Percentiles rank a stretch among this genome's conserved stretches.
Evolutionary conservation across 2,888 invertebrate genomes (phyloP).

Genomic region (Chaetogeoica ovagalla): DNA sequence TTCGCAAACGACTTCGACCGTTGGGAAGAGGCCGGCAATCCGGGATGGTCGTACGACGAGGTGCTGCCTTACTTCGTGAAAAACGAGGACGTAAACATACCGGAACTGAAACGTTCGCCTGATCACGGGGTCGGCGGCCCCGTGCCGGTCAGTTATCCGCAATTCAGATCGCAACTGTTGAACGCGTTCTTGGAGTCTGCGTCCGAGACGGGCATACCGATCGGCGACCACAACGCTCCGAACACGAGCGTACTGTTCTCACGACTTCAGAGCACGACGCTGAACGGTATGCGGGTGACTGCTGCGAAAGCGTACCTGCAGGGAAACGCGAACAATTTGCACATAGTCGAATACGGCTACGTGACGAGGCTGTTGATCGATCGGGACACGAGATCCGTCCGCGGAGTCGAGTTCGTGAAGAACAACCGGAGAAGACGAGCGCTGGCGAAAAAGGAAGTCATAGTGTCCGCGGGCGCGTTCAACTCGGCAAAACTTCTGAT

Average conservation of each 20-base stretch:
- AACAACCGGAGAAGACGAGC: constrained; percentile 58
- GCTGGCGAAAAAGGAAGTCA: constrained; percentile 64
- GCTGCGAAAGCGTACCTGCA: constrained; percentile 67
- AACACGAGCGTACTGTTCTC: constrained; percentile 61
- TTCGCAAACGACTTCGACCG: constrained; percentile 56
- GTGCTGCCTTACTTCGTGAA: constrained; percentile 56
- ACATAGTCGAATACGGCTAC: constrained; percentile 58
- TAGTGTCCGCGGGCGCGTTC: constrained; percentile 74
- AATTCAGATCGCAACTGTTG: constrained; percentile 64
- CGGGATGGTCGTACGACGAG: constrained; percentile 57
- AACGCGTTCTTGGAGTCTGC: constrained; percentile 71
- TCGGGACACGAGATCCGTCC: constrained; percentile 59
- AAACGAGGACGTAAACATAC: constrained; percentile 55
- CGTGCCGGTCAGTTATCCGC: constrained; percentile 33
- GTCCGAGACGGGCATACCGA: constrained; percentile 63
- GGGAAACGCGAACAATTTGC: constrained; percentile 57
- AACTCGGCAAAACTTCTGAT: constrained; percentile 75
- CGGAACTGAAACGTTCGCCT: constrained; percentile 54
- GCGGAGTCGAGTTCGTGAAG: constrained; percentile 61
- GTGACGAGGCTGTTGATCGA: constrained; percentile 58
- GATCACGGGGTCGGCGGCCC: constrained; percentile 49
- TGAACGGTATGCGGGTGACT: constrained; percentile 62
- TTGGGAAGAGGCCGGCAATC: constrained; percentile 56
- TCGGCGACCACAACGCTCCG: constrained; percentile 63
- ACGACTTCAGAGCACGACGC: constrained; percentile 63